Base-by-base conservation (phyloP, 2,113 vertebrate genomes). In the Columba livia region DNA sequence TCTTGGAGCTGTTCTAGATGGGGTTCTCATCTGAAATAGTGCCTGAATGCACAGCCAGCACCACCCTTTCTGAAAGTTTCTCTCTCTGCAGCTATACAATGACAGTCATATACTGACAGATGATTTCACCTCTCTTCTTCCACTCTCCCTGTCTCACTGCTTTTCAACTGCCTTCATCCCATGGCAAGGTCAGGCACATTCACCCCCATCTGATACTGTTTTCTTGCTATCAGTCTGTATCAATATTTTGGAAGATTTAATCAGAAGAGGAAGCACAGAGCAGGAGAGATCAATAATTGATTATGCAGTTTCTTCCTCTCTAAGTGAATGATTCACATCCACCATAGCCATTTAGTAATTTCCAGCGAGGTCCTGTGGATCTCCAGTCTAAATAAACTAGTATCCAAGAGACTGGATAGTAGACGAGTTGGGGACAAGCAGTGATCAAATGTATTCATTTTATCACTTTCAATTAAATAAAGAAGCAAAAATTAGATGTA, bases 211-310 rank as follows among this genome's bases (percentile, higher is more conserved):
- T 77, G 58, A 88, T 65, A 50, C 12, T 13, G 72, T 73, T 84
- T 61, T 72, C 40, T 83, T 91, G 26, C 58, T 90, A 12, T 79
- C 70, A 85, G 57, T 53, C 28, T 47, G 28, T 90, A 88, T 88
- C 79, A 93, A 79, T 88, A 88, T 78, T 95, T 89, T 88, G 62
- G 66, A 90, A 93, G 82, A 96, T 96, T 70, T 90, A 97, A 96
- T 96, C 94, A 78, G 75, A 86, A 88, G 34, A 92, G 80, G 85
- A 94, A 95, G 75, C 58, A 77, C 7, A 79, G 44, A 81, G 84
- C 29, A 70, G 25, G 24, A 85, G 50, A 83, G 85, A 96, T 96
- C 94, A 92, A 95, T 96, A 96, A 97, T 64, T 94, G 96, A 95
- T 94, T 96, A 84, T 66, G 56, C 71, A 83, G 71, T 73, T 96